Conservation (phyloP, 2,797 vertebrate species). For the Chelon auratus region DNA sequence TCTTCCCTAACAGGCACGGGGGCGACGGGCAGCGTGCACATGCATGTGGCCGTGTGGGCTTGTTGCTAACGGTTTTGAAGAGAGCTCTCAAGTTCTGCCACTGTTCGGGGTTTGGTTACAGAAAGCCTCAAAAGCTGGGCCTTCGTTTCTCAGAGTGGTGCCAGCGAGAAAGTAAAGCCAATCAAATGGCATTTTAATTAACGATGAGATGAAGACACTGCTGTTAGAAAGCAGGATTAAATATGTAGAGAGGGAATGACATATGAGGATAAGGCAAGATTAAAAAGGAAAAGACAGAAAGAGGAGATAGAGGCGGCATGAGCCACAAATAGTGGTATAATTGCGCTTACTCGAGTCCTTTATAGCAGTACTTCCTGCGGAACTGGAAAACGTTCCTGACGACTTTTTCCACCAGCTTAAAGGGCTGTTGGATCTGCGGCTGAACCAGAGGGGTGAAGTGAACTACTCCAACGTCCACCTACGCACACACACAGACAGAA, state of each 20-base stretch:
- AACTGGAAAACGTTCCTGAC: slow-evolving; percentile 92
- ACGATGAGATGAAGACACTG: slow-evolving; percentile 43
- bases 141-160: slow-evolving; percentile 9
- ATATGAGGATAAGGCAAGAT: slow-evolving; percentile 45
- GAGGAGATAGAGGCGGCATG: slow-evolving; percentile 1
- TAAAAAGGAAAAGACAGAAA: slow-evolving; percentile 44
- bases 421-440: slow-evolving; percentile 94
- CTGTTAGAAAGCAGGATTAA: slow-evolving; percentile 53
- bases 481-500: slow-evolving; percentile 42
- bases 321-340: slow-evolving; percentile 20
- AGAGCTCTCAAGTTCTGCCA: slow-evolving; percentile 31
- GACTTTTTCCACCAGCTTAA: slow-evolving; percentile 93
- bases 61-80: slow-evolving; percentile 38
- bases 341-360: slow-evolving; percentile 89
- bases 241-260: slow-evolving; percentile 54
- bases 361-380: slow-evolving; percentile 92
- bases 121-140: slow-evolving; percentile 29
- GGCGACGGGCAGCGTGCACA: slow-evolving; percentile 60
- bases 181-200: slow-evolving; percentile 33
- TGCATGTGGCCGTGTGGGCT: slow-evolving; percentile 50
- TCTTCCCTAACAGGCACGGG: slow-evolving; percentile 61
- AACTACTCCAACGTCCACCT: slow-evolving; percentile 96
- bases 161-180: not conserved
- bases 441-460: slow-evolving; percentile 91
- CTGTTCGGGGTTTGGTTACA: slow-evolving; percentile 33